These are phyloP conservation scores for Sternarchorhynchus goeldii DNA, from an alignment of 2,797 vertebrate genomes.

Conservation along the genomic window DNA sequence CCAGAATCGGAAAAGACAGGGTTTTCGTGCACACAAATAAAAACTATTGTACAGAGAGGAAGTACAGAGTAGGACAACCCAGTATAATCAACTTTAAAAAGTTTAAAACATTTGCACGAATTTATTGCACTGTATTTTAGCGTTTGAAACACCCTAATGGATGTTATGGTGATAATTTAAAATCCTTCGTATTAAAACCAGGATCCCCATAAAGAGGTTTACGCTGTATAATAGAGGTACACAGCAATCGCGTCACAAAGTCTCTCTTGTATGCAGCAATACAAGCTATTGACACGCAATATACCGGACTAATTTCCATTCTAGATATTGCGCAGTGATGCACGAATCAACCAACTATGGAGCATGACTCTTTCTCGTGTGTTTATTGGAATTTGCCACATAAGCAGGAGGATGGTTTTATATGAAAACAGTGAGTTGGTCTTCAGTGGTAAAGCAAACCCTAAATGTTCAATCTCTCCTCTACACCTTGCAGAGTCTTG, in stretches of 20 bases:
- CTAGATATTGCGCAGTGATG: no score
- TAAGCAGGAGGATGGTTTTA: constrained; percentile 32
- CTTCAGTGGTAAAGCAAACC: constrained; percentile 18
- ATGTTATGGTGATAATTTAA: not conserved
- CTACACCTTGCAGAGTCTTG: constrained; percentile 81
- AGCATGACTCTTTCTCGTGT: constrained; percentile 24
- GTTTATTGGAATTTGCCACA: constrained; percentile 14
- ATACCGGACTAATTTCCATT: no score
- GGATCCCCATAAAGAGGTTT: no score
- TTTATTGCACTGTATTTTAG: no score
- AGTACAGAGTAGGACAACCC: not conserved
- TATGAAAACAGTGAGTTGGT: constrained; percentile 48
- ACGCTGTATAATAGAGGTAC: no score
- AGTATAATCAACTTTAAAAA: no score
- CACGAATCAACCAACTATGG: constrained; percentile 3
- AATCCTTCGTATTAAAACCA: not conserved
- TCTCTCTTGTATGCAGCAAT: no score
- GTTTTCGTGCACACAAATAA: constrained; percentile 38
- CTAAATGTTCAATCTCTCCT: constrained; percentile 60
- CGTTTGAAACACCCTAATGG: not conserved
- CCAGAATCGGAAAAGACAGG: constrained; percentile 53
- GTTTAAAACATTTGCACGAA: no score
- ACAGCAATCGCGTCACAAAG: no score
- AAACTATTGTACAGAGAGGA: constrained; percentile 28
- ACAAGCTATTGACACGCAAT: no score